Conservation (phyloP, 2,113 vertebrate genomes). For the Speoplatyrhinus poulsoni region DNA sequence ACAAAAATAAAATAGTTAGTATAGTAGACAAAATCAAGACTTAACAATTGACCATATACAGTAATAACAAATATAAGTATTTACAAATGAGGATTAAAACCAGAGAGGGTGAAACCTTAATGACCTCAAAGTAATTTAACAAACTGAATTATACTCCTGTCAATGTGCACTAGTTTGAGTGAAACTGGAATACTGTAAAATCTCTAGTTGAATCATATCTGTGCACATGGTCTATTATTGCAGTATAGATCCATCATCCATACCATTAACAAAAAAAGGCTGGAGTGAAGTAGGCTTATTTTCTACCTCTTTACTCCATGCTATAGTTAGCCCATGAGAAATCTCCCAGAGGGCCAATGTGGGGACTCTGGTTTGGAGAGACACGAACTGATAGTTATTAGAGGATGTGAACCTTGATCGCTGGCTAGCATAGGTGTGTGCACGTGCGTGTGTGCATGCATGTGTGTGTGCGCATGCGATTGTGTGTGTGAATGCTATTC, state of each 20-base stretch:
- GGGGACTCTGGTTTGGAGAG: conserved; percentile 27
- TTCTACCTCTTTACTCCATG: background rate
- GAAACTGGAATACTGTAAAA: too few species aligned
- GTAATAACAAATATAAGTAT: too few species aligned
- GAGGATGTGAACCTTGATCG: conserved; percentile 72
- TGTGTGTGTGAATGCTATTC: conserved; percentile 52
- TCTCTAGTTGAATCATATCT: too few species aligned
- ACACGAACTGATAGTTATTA: conserved; percentile 79
- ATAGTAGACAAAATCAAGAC: too few species aligned
- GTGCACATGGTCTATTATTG: too few species aligned
- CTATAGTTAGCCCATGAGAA: background rate
- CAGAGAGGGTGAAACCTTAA: background rate
- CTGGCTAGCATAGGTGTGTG: conserved; percentile 38
- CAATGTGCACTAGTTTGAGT: too few species aligned
- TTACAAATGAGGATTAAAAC: background rate
- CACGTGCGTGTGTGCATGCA: conserved; percentile 15
- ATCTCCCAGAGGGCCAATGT: background rate
- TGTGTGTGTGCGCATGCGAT: conserved; percentile 16
- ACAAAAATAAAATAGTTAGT: too few species aligned
- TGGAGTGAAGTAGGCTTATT: too few species aligned
- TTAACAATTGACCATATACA: too few species aligned
- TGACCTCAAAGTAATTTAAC: background rate
- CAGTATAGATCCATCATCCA: too few species aligned
- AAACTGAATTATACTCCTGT: too few species aligned
- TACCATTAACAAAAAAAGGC: too few species aligned